These are phyloP conservation scores for Salvator merianae DNA, from an alignment of 2,113 vertebrate species.

Conservation along the genomic window DNA sequence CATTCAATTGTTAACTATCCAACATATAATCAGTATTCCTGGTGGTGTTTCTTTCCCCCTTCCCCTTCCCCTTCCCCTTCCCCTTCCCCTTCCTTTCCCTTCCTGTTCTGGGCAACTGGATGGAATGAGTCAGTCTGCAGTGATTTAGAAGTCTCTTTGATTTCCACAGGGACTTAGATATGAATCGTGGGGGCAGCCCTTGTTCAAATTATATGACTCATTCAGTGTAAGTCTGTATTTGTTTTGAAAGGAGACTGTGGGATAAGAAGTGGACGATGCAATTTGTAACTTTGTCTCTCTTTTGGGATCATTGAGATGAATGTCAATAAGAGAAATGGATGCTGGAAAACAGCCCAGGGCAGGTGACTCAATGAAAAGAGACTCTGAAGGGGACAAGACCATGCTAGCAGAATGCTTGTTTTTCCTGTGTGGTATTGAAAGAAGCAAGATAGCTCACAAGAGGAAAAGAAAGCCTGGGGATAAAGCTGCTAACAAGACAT, in stretches of 20 bases:
- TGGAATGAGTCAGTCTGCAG: not conserved
- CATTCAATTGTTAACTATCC: too few relatives aligned
- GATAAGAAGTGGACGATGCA: not conserved
- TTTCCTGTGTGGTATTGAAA: not conserved
- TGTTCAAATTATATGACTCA: not conserved
- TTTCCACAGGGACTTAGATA: not conserved
- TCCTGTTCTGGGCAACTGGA: not conserved
- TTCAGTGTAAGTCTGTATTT: conserved; percentile 7
- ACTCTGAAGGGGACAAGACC: conserved; percentile 3
- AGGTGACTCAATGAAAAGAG: not conserved
- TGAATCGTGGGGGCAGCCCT: not conserved
- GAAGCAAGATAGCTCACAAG: conserved; percentile 15
- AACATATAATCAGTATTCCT: too few relatives aligned
- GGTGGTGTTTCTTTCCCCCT: too few relatives aligned
- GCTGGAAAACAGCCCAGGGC: not conserved
- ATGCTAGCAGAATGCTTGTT: conserved; percentile 17
- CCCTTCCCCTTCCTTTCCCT: too few relatives aligned
- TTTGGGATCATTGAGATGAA: not conserved
- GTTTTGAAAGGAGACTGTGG: not conserved
- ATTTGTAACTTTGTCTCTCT: not conserved
- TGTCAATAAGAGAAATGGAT: not conserved
- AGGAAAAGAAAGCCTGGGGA: conserved; percentile 28
- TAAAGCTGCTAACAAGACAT: conserved; percentile 26
- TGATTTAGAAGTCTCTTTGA: not conserved
- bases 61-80: too few relatives aligned